Percentiles rank a stretch among this genome's conserved stretches.
These are phyloP conservation scores for Drosophila ezoana DNA, from an alignment of 2,888 invertebrate species.

Conservation along the genomic window DNA sequence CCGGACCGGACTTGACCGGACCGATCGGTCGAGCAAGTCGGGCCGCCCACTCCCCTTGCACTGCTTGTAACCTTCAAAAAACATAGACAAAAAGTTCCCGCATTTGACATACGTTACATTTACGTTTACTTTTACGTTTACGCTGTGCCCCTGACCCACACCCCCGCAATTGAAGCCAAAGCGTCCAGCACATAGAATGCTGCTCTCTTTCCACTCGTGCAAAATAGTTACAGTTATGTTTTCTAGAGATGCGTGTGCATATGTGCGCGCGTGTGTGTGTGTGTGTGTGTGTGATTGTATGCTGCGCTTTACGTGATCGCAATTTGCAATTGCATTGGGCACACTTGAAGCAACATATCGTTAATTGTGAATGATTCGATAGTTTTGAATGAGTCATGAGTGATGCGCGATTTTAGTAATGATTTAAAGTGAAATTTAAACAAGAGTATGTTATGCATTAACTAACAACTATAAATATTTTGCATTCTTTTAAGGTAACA, in stretches of 20 bases:
- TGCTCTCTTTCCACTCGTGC: slow-evolving; percentile 11
- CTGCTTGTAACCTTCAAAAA: slow-evolving; percentile 69
- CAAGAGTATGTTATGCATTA: not conserved
- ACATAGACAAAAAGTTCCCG: slow-evolving; percentile 12
- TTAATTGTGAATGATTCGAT: slow-evolving; percentile 23
- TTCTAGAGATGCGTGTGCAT: slow-evolving; percentile 3
- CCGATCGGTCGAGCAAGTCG: slow-evolving; percentile 29
- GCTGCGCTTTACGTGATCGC: slow-evolving; percentile 46
- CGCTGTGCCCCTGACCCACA: slow-evolving; percentile 11
- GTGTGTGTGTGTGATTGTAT: slow-evolving; percentile 28
- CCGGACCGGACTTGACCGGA: slow-evolving; percentile 75
- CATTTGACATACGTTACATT: slow-evolving; percentile 40
- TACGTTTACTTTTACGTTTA: slow-evolving; percentile 26
- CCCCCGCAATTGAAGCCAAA: slow-evolving; percentile 31
- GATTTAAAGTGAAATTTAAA: not conserved
- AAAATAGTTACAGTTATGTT: slow-evolving; percentile 34
- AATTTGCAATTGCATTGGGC: slow-evolving; percentile 26
- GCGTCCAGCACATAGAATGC: slow-evolving; percentile 33
- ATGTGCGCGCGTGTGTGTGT: not conserved
- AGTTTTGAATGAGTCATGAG: slow-evolving; percentile 33
- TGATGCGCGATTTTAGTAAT: not conserved
- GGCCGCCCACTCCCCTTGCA: slow-evolving; percentile 45
- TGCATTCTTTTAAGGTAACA: too few relatives aligned
- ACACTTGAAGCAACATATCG: slow-evolving; percentile 32
- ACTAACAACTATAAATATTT: too few relatives aligned